These are phyloP conservation scores for Aphodius granarius DNA, from an alignment of 2,888 invertebrate genomes.

Conservation along the genomic window DNA sequence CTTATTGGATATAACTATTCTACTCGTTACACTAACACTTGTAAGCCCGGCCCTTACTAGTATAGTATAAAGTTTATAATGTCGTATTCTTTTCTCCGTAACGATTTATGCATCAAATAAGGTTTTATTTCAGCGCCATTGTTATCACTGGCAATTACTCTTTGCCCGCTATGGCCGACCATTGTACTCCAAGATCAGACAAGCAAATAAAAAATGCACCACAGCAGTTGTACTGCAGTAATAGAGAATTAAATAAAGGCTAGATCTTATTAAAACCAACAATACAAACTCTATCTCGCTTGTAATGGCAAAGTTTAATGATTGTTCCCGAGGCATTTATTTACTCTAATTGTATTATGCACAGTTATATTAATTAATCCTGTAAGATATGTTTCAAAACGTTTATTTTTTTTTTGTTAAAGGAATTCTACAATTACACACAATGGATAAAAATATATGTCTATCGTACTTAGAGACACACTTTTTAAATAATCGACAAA, in stretches of 20 bases:
- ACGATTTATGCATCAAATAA: conserved; percentile 3
- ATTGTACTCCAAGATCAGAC: conserved; percentile 1
- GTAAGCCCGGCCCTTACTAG: too few species aligned
- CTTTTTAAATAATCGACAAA: background rate
- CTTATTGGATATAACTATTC: too few species aligned
- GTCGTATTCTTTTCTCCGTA: background rate
- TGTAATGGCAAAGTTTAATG: background rate
- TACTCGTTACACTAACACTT: too few species aligned
- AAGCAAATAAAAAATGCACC: background rate
- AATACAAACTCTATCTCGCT: background rate
- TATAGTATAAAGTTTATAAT: background rate
- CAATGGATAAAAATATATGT: background rate
- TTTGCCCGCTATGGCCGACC: conserved; percentile 8
- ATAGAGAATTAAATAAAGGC: conserved; percentile 8
- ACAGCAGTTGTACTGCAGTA: background rate
- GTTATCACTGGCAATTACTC: conserved; percentile 3
- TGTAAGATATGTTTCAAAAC: too few species aligned
- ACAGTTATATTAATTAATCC: too few species aligned
- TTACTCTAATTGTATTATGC: background rate
- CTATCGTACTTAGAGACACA: background rate
- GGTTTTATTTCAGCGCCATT: conserved; percentile 13
- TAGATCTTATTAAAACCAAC: background rate
- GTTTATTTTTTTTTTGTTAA: too few species aligned
- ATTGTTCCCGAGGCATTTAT: background rate
- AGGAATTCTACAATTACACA: too few species aligned